Conservation (phyloP, 2,888 invertebrate species). For the Acrobasis consociella region DNA sequence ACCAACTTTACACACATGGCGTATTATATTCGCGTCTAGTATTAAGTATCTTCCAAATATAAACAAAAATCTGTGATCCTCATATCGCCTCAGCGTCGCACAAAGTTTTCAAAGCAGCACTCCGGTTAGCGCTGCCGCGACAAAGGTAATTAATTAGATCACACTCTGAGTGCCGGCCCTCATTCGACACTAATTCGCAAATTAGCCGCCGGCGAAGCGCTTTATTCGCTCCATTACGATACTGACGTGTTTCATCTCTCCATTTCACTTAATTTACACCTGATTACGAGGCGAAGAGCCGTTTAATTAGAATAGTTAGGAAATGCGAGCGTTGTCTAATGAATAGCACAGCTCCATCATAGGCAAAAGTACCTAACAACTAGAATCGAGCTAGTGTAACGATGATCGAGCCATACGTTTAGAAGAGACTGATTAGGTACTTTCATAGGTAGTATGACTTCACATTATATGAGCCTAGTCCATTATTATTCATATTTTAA, state of each 20-base stretch:
- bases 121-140: slow-evolving; percentile 38
- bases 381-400: too few species aligned
- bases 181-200: slow-evolving; percentile 69
- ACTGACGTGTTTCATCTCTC: slow-evolving; percentile 54
- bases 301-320: slow-evolving; percentile 16
- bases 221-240: slow-evolving; percentile 56
- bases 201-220: slow-evolving; percentile 70
- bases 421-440: too few species aligned
- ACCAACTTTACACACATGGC: too few species aligned
- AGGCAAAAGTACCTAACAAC: too few species aligned
- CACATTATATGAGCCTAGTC: too few species aligned
- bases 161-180: slow-evolving; percentile 64
- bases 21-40: too few species aligned
- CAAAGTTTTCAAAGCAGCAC: slow-evolving; percentile 24
- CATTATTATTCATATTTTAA: too few species aligned
- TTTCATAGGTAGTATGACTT: too few species aligned
- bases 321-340: slow-evolving; percentile 2
- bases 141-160: slow-evolving; percentile 75
- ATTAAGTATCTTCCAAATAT: too few species aligned
- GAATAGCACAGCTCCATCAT: too few species aligned
- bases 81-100: slow-evolving; percentile 9
- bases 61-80: not conserved
- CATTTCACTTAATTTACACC: slow-evolving; percentile 54
- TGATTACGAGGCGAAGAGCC: slow-evolving; percentile 24
- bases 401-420: too few species aligned